phyloP scores from a whole-genome alignment of 2,797 vertebrate species.

The Molossus molossus region DNA sequence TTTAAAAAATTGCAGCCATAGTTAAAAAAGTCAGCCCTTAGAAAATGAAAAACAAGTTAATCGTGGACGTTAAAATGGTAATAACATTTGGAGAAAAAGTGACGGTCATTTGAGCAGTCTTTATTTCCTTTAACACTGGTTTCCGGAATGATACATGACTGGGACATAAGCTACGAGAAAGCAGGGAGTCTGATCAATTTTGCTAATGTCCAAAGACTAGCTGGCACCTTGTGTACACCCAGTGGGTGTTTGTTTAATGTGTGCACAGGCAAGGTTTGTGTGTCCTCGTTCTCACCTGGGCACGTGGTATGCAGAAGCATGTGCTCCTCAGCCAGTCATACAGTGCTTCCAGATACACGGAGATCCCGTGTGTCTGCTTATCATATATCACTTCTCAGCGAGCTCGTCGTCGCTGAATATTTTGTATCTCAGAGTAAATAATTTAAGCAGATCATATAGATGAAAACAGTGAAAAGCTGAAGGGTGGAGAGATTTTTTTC shows the following conservation, averaged over 20 bases:
- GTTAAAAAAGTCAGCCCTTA: not conserved
- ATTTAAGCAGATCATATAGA: not conserved
- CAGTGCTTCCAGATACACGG: fast-evolving
- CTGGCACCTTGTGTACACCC: fast-evolving
- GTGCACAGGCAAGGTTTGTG: fast-evolving
- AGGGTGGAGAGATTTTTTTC: not conserved
- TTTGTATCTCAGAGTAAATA: not conserved
- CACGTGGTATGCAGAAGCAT: fast-evolving
- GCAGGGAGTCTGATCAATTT: not conserved
- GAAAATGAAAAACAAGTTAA: not conserved
- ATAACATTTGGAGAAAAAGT: not conserved
- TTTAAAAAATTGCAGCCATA: not conserved
- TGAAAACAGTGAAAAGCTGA: not conserved
- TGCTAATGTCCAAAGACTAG: not conserved
- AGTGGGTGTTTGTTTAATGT: not conserved
- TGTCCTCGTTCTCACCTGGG: not conserved
- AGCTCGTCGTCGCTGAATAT: not conserved
- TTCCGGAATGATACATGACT: not conserved
- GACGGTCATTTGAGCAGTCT: not conserved
- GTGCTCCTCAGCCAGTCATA: not conserved
- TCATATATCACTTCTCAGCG: not conserved
- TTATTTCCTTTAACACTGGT: not conserved
- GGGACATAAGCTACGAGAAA: not conserved
- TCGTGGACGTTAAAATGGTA: not conserved
- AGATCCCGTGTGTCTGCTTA: not conserved